Evolutionary conservation across 2,888 invertebrate species (phyloP).

Genomic region (Parasteatoda lunata): DNA sequence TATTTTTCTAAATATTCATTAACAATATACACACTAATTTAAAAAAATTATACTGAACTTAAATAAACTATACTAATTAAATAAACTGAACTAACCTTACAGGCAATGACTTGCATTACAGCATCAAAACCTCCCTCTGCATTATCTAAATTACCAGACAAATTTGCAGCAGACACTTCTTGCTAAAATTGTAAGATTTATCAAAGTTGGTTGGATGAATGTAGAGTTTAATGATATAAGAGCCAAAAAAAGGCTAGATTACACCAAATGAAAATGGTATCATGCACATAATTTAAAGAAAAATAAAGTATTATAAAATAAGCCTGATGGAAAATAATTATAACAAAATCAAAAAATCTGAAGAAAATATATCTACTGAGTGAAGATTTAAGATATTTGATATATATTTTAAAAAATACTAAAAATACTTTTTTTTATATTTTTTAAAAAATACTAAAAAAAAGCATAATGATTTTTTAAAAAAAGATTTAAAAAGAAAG

Average conservation of each 20-base stretch:
- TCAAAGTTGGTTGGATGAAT: too few relatives aligned
- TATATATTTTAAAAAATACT: not conserved
- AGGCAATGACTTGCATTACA: constrained; percentile 97
- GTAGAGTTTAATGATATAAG: too few relatives aligned
- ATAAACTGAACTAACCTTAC: constrained; percentile 79
- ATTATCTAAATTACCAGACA: constrained; percentile 80
- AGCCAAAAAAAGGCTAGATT: too few relatives aligned
- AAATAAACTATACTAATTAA: not conserved
- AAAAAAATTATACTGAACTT: not conserved
- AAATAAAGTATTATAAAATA: too few relatives aligned
- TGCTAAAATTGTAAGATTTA: constrained; percentile 78
- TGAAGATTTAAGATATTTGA: not conserved
- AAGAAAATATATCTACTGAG: too few relatives aligned
- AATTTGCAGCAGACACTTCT: constrained; percentile 78
- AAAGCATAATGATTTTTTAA: not conserved
- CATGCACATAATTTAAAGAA: too few relatives aligned
- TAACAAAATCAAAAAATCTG: too few relatives aligned
- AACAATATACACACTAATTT: not conserved
- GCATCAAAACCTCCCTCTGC: constrained; percentile 99
- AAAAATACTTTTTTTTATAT: not conserved
- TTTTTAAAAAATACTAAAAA: not conserved
- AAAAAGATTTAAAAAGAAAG: not conserved
- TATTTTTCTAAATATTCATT: too few relatives aligned
- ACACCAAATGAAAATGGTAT: too few relatives aligned
- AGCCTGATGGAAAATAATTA: too few relatives aligned